These are phyloP conservation scores for Temnothorax ravouxi DNA, from an alignment of 2,888 invertebrate genomes.

Conservation along the genomic window DNA sequence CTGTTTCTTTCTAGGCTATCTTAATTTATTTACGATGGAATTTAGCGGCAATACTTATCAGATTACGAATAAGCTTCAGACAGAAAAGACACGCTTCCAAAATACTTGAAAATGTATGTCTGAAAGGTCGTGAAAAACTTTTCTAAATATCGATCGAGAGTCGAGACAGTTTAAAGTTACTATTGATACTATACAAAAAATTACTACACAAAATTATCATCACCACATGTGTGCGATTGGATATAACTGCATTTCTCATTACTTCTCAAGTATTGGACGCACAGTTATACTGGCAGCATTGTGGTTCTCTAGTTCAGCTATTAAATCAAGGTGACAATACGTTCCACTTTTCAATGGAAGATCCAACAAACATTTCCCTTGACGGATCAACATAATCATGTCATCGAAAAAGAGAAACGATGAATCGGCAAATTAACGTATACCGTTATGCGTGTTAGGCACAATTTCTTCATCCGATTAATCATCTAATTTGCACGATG, in stretches of 20 bases:
- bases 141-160: not conserved
- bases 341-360: constrained; percentile 47
- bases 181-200: not conserved
- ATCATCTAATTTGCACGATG: constrained; percentile 56
- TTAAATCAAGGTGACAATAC: constrained; percentile 54
- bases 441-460: constrained; percentile 65
- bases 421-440: constrained; percentile 56
- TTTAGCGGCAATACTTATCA: not conserved
- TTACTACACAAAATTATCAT: not conserved
- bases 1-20: not conserved
- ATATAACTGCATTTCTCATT: constrained; percentile 38
- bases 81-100: not conserved
- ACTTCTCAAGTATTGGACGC: constrained; percentile 1
- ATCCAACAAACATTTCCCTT: constrained; percentile 48
- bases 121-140: not conserved
- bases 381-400: constrained; percentile 37
- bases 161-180: not conserved
- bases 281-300: constrained; percentile 21
- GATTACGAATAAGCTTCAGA: not conserved
- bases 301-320: constrained; percentile 10
- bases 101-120: not conserved
- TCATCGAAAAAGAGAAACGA: constrained; percentile 56
- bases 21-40: constrained; percentile 14
- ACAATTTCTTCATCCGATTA: constrained; percentile 63
- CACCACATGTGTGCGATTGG: constrained; percentile 19